Base-by-base conservation (phyloP, 2,797 vertebrate species). In the Gymnothorax javanicus region DNA sequence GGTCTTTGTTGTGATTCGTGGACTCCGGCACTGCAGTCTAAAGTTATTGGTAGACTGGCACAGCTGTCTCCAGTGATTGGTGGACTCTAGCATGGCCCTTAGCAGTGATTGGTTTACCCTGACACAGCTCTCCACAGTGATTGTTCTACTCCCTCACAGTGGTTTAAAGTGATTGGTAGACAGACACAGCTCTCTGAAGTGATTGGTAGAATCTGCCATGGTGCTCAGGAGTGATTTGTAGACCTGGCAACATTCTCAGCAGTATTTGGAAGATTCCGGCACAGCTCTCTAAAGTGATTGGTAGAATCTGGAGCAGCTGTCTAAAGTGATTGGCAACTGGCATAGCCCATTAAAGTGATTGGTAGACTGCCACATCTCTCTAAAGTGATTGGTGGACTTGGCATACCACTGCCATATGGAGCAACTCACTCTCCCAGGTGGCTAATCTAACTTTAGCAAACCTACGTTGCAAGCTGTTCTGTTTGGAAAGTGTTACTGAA, bases 381-480 rank as follows among this genome's bases (percentile, higher is more conserved):
- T 17, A 23, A 12, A 60, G 59, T 17, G 59, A 64, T 64, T 64
- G 17, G 62, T 64, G 4, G 43, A 50, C 50, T 79, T 54, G 50
- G 75, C 43, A 79, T 50, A 5, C 15, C 15, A 7, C 15, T 79
- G 75, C 52, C 75, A 79, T 7, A 8, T 23, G 15, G 20, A 52
- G 75, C 50, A 52, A 7, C 71, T 20, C 17, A 52, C 83, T 43
- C 11, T 56, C 69, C 84, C 71, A 86, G 57, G 58, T 85, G 82
- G 90, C 87, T 81, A 91, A 92, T 90, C 27, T 20, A 84, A 88
- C 87, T 33, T 81, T 75, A 86, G 90, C 64, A 89, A 90, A 84
- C 69, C 81, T 85, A 8, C 82, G 87, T 90, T 90, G 93, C 88
- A 94, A 94, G 89, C 92, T 91, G 91, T 86, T 93, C 88, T 86